Evolutionary conservation across 2,113 vertebrate genomes (phyloP).

Genomic region (Notechis scutatus): DNA sequence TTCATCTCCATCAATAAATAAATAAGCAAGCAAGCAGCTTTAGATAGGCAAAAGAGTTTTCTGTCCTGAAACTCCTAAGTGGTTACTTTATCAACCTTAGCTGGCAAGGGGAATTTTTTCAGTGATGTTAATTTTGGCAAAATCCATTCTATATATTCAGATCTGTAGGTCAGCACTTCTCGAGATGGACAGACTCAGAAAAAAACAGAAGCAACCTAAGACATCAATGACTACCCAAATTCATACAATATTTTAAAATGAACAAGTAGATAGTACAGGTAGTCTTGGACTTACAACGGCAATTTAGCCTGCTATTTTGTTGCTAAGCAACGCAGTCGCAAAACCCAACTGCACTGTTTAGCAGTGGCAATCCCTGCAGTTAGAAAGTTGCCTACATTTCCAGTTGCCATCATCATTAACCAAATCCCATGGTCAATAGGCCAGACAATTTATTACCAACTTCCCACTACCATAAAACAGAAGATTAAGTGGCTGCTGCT

Average conservation of each 20-base stretch:
- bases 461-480: background rate
- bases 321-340: background rate
- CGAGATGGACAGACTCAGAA: background rate
- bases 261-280: background rate
- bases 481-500: background rate
- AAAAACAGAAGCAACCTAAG: background rate
- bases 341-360: background rate
- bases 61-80: conserved; percentile 10
- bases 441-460: background rate
- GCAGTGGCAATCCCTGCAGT: background rate
- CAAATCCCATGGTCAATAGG: background rate
- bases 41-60: conserved; percentile 67
- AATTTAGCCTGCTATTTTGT: background rate
- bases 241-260: background rate
- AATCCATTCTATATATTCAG: background rate
- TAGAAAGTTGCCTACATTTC: background rate
- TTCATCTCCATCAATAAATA: conserved; percentile 82
- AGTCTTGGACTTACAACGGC: background rate
- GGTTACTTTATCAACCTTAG: background rate
- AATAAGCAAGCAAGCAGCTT: conserved; percentile 59
- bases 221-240: background rate
- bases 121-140: background rate
- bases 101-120: background rate
- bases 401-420: background rate
- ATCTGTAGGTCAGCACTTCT: background rate